phyloP scores from a whole-genome alignment of 2,888 invertebrate species.

The Terebella lapidaria region DNA sequence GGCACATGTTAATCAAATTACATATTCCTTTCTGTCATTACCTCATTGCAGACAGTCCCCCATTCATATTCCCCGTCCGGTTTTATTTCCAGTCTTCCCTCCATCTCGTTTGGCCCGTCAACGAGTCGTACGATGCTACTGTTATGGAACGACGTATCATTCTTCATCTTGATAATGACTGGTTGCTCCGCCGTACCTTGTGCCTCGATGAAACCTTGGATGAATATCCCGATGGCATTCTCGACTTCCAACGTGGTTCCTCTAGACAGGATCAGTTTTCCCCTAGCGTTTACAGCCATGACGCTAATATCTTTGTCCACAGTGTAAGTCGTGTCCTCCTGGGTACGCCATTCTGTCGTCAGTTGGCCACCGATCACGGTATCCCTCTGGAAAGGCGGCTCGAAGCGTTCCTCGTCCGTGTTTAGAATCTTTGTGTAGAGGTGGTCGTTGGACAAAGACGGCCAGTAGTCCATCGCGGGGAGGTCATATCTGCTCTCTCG shows the following conservation, averaged over 20 bases:
- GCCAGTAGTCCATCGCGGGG: conserved; percentile 85
- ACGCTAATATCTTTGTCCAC: conserved; percentile 93
- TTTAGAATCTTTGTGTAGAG: conserved; percentile 73
- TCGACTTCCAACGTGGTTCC: conserved; percentile 85
- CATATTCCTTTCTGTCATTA: too few relatives aligned
- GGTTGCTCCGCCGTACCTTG: conserved; percentile 11
- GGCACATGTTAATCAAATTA: too few relatives aligned
- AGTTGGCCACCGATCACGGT: conserved; percentile 38
- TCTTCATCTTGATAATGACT: conserved; percentile 23
- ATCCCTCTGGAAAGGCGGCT: conserved; percentile 57
- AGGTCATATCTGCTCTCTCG: conserved; percentile 68
- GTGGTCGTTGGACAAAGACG: conserved; percentile 83
- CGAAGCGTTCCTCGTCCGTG: conserved; percentile 70
- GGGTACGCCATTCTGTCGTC: background rate
- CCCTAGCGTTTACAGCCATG: conserved; percentile 66
- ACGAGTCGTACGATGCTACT: conserved; percentile 71
- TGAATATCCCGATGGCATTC: conserved; percentile 82
- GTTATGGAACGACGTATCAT: conserved; percentile 31
- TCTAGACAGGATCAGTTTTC: conserved; percentile 78
- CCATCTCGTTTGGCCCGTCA: conserved; percentile 73
- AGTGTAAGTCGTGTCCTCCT: conserved; percentile 59
- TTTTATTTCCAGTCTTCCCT: conserved; percentile 77
- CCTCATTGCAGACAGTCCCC: conserved; percentile 92
- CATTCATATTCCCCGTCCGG: conserved; percentile 78
- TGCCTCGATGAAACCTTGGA: conserved; percentile 56